phyloP scores from a whole-genome alignment of 2,113 vertebrate species.

The Odocoileus virginianus region DNA sequence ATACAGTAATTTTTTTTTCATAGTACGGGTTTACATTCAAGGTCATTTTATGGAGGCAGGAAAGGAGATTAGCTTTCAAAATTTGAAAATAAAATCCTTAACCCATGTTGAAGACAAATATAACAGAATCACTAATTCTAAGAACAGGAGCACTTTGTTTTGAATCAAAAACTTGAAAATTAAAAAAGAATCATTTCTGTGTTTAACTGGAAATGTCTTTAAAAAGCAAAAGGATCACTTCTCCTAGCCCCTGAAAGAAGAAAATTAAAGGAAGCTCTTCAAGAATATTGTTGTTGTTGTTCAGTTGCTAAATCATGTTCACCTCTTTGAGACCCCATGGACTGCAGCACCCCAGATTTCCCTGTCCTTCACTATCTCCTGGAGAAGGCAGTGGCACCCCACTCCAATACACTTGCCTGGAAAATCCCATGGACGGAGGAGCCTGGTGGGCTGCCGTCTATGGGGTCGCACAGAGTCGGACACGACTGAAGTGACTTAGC shows the following conservation, averaged over 20 bases:
- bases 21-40: constrained; percentile 34
- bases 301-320: neutral
- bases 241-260: neutral
- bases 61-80: neutral
- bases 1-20: constrained; percentile 49
- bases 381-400: neutral
- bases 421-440: no score
- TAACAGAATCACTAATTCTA: neutral
- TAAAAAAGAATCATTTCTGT: neutral
- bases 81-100: constrained; percentile 30
- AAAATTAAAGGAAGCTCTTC: constrained; percentile 20
- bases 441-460: no score
- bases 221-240: neutral
- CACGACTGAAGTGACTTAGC: no score
- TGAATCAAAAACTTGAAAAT: neutral
- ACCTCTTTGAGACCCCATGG: neutral
- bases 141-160: neutral
- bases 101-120: neutral
- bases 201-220: neutral
- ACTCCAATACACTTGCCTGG: no score
- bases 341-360: neutral
- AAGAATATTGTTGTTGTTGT: neutral
- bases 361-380: neutral
- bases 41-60: neutral
- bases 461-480: no score